These are phyloP conservation scores for Daboia siamensis DNA, from an alignment of 2,113 vertebrate species.

Conservation along the genomic window DNA sequence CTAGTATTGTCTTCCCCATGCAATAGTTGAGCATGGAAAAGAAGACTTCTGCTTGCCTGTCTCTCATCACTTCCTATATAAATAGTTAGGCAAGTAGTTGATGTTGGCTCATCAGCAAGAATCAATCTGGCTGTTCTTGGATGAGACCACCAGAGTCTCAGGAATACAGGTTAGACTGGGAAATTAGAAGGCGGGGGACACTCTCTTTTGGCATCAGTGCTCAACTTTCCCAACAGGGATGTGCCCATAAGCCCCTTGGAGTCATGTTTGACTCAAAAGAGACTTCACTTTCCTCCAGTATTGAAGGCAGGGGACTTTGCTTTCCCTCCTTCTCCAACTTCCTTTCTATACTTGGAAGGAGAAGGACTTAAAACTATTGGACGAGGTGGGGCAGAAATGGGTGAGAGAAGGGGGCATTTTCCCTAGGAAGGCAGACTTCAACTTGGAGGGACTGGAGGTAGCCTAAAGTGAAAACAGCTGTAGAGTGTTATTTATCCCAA, in stretches of 20 bases:
- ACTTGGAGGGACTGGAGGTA: not conserved
- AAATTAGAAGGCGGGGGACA: not conserved
- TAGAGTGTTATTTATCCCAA: not conserved
- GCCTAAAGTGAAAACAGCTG: not conserved
- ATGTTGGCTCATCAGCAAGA: not conserved
- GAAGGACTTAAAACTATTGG: not conserved
- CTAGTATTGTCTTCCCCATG: not conserved
- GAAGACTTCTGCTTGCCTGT: not conserved
- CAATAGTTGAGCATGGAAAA: not conserved
- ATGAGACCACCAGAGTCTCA: not conserved
- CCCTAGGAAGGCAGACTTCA: not conserved
- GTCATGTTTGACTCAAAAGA: not conserved
- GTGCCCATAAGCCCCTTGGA: not conserved
- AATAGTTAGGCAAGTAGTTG: not conserved
- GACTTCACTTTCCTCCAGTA: not conserved
- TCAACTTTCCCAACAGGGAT: not conserved
- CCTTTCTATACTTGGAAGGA: not conserved
- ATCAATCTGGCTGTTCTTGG: not conserved
- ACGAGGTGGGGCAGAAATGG: not conserved
- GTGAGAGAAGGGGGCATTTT: not conserved
- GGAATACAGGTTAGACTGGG: not conserved
- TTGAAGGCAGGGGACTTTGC: not conserved
- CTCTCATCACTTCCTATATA: not conserved
- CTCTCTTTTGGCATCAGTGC: not conserved
- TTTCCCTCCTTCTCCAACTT: not conserved